A percentile compares a stretch with the other conserved stretches of the same genome.
Conservation (phyloP, 2,113 vertebrate species). For the Myrmecobius fasciatus region DNA sequence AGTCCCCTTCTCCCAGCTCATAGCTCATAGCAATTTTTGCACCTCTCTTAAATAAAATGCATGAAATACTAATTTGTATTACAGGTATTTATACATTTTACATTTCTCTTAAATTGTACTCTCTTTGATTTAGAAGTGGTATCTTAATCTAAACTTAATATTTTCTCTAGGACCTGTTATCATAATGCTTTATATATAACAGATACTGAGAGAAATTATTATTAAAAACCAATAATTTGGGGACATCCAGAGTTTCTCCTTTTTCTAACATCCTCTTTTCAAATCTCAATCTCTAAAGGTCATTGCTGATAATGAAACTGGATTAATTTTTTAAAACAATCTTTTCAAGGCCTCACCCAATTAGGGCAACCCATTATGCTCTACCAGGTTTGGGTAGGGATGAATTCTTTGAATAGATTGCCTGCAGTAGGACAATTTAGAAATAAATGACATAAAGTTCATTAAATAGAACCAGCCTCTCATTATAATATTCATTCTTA, state of each 20-base stretch:
- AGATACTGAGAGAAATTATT: not conserved
- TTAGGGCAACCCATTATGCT: too few species aligned
- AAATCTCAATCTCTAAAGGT: not conserved
- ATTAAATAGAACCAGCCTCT: too few species aligned
- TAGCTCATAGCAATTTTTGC: not conserved
- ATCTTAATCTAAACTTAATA: not conserved
- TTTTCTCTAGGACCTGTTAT: not conserved
- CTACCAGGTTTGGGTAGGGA: too few species aligned
- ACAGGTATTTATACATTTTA: not conserved
- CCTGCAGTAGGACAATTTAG: too few species aligned
- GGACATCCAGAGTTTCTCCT: not conserved
- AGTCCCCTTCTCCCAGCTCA: not conserved
- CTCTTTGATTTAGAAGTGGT: not conserved
- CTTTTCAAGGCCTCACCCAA: not conserved
- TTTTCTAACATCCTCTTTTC: not conserved
- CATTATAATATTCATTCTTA: too few species aligned
- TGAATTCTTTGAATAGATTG: too few species aligned
- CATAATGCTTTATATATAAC: not conserved
- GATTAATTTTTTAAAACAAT: not conserved
- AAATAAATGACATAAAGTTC: too few species aligned
- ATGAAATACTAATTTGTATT: not conserved
- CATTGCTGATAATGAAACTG: not conserved
- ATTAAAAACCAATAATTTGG: not conserved
- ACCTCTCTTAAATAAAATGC: not conserved
- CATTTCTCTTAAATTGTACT: not conserved